Conservation (phyloP, 2,113 vertebrate species). For the Tenrec ecaudatus region DNA sequence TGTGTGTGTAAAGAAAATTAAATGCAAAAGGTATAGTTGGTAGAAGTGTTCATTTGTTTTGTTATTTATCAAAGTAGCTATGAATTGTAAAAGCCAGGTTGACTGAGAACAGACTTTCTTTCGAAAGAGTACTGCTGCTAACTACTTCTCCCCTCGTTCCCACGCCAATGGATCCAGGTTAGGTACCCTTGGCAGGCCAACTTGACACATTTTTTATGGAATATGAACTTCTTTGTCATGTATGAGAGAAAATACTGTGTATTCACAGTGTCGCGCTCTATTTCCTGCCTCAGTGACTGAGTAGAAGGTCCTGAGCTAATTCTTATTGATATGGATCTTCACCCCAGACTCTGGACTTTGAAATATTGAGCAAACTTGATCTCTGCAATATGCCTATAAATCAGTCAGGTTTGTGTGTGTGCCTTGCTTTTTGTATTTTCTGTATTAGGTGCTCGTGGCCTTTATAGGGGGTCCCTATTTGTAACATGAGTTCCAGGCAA, state of each 20-base stretch:
- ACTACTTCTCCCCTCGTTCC: neutral
- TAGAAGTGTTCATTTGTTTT: neutral
- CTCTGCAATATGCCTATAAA: neutral
- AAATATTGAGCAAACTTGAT: slow-evolving; percentile 20
- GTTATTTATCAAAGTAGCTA: neutral
- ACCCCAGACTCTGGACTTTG: neutral
- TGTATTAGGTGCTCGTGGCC: neutral
- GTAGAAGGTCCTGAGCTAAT: neutral
- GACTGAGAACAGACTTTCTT: neutral
- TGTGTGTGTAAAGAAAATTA: slow-evolving; percentile 46
- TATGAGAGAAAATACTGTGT: slow-evolving; percentile 5
- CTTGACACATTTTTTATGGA: neutral
- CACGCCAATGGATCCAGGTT: neutral
- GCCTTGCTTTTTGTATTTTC: neutral
- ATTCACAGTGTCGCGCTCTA: neutral
- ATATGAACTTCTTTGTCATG: neutral
- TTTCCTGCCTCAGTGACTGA: neutral
- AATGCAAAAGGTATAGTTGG: neutral
- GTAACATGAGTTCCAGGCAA: neutral
- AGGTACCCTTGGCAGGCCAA: neutral
- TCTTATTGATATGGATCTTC: neutral
- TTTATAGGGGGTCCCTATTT: neutral
- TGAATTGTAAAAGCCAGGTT: neutral
- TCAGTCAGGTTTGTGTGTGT: neutral
- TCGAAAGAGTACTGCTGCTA: neutral